These are phyloP conservation scores for Tetrapedia diversipes DNA, from an alignment of 2,888 invertebrate species.

Conservation along the genomic window DNA sequence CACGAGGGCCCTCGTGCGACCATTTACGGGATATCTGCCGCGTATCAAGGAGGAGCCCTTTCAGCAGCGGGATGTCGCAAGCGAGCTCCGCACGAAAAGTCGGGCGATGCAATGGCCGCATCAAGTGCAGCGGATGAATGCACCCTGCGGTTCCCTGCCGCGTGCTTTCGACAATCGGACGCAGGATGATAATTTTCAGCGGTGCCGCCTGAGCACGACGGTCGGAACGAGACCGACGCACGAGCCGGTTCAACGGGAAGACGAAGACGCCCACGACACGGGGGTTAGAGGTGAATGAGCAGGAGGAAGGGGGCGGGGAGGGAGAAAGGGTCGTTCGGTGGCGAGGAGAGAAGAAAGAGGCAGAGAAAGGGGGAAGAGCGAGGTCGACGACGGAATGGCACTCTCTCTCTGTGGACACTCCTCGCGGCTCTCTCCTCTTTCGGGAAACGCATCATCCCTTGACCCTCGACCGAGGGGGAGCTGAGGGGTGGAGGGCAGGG, in stretches of 20 bases:
- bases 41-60: constrained; percentile 54
- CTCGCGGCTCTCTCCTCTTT: constrained; percentile 68
- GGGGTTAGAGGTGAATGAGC: constrained; percentile 24
- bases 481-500: no score
- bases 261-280: constrained; percentile 12
- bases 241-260: constrained; percentile 3
- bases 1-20: constrained; percentile 44
- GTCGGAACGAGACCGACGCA: constrained; percentile 16
- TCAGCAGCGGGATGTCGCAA: constrained; percentile 36
- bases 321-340: constrained; percentile 32
- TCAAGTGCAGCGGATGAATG: constrained; percentile 59
- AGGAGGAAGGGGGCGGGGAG: no score
- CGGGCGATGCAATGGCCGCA: constrained; percentile 51
- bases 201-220: constrained; percentile 24
- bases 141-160: constrained; percentile 3
- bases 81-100: constrained; percentile 44
- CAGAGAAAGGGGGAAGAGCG: constrained; percentile 25
- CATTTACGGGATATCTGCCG: constrained; percentile 52
- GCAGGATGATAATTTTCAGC: constrained; percentile 54
- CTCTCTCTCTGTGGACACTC: constrained; percentile 69
- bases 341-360: constrained; percentile 6
- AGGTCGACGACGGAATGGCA: constrained; percentile 56
- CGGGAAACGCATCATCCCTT: constrained; percentile 71
- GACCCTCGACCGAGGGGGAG: constrained; percentile 69
- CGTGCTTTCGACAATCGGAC: constrained; percentile 42